Evolutionary conservation across 2,888 invertebrate species (phyloP), one percentile per base, ranked within the genome.

Genomic region (Eudasyphora cyanicolor): DNA sequence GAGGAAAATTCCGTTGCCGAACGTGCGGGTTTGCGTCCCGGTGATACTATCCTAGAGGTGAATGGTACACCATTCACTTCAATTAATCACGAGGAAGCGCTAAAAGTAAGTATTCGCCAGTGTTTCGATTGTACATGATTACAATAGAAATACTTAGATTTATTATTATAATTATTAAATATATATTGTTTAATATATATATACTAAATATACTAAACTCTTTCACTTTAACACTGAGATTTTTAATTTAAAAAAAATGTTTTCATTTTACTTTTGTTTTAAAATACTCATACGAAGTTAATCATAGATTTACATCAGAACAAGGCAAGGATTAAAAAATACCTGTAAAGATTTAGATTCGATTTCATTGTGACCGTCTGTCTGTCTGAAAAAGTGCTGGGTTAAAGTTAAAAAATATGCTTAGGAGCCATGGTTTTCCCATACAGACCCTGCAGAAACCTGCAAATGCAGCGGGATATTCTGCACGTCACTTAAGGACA

Each of bases 21-120:
- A 92, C 94, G 97, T 87, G 96, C 96, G 85, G 97, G 97, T 86
- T 94, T 98, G 86, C 94, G 97, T 89, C 97, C 97, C 86, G 98
- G 98, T 86, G 98, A 98, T 94, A 97, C 98, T 91, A 98, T 98
- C 91, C 94, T 98, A 89, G 97, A 98, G 93, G 98, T 98, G 87
- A 98, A 98, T 93, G 98, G 98, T 85, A 97, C 96, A 84, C 98
- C 97, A 86, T 98, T 98, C 93, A 96, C 96, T 78, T 97, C 96
- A 89, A 97, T 98, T 91, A 96, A 96, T 86, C 98, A 98, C 92
- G 96, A 97, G 91, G 98, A 98, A 92, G 98, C 98, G 84, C 95
- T 98, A 87, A 97, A 97, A 95, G 97, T 97, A 94, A 89, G 91
- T 88, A 80, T 60, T 60, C 60, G 29, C 29, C 6, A 7, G 27